A percentile compares a stretch with the other conserved stretches of the same genome.
These are phyloP conservation scores for Rhadina sibilatrix DNA, from an alignment of 2,113 vertebrate genomes.

Conservation along the genomic window DNA sequence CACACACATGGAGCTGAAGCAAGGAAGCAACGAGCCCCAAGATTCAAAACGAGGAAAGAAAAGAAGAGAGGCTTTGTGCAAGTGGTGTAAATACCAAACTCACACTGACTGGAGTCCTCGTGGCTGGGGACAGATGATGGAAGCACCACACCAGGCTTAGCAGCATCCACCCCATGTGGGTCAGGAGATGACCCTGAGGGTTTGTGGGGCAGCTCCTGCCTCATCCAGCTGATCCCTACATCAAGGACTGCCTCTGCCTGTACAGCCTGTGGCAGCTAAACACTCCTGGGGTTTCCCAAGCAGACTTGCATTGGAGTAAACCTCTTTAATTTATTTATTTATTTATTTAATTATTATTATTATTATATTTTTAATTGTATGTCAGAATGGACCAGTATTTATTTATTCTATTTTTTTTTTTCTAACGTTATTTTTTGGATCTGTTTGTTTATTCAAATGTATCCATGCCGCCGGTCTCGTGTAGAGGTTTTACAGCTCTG, in stretches of 20 bases:
- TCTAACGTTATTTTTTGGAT: not conserved
- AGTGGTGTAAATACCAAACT: not conserved
- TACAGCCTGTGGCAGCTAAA: not conserved
- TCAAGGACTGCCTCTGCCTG: not conserved
- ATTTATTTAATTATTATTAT: constrained; percentile 18
- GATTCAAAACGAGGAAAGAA: not conserved
- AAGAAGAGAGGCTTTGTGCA: not conserved
- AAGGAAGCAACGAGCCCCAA: not conserved
- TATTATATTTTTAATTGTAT: not conserved
- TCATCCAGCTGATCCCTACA: fast-evolving
- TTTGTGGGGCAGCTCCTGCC: fast-evolving
- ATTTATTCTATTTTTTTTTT: constrained; percentile 49
- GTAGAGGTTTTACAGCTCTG: not conserved
- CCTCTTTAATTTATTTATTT: constrained; percentile 63
- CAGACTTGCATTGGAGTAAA: not conserved
- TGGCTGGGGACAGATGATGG: not conserved
- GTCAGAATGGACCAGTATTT: constrained; percentile 48
- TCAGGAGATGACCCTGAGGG: not conserved
- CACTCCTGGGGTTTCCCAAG: not conserved
- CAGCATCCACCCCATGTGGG: fast-evolving
- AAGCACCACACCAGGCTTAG: not conserved
- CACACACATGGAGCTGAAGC: fast-evolving
- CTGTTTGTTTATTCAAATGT: constrained; percentile 23
- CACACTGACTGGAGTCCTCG: not conserved
- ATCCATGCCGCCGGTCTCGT: not conserved